These are phyloP conservation scores for Molorchus minor DNA, from an alignment of 2,888 invertebrate species.

Conservation along the genomic window DNA sequence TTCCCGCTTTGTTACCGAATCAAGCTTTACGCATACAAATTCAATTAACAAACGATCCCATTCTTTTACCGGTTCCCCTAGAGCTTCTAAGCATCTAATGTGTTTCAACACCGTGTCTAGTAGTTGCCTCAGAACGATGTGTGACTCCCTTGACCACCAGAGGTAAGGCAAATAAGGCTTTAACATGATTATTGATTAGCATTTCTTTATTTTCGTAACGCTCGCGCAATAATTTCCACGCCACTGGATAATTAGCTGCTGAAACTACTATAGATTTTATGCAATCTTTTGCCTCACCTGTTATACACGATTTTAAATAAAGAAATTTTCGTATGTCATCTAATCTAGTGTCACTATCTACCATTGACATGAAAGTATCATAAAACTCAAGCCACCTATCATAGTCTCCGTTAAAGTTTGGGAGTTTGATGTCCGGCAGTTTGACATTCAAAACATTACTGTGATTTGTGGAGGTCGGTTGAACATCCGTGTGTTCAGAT, in stretches of 20 bases:
- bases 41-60: conserved; percentile 38
- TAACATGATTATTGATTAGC: conserved; percentile 36
- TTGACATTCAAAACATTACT: not conserved
- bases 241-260: no score
- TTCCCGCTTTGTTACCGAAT: conserved; percentile 15
- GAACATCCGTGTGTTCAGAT: not conserved
- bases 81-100: conserved; percentile 30
- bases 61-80: conserved; percentile 29
- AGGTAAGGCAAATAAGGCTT: conserved; percentile 34
- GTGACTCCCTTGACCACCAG: conserved; percentile 31
- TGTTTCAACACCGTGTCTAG: conserved; percentile 28
- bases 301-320: conserved; percentile 2
- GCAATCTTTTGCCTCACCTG: not conserved
- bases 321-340: not conserved
- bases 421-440: conserved; percentile 2
- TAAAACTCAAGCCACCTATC: conserved; percentile 9
- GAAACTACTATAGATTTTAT: conserved; percentile 1
- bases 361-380: not conserved
- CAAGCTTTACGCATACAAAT: conserved; percentile 22
- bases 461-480: not conserved
- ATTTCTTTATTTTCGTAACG: conserved; percentile 35
- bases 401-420: not conserved
- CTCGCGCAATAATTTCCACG: conserved; percentile 33
- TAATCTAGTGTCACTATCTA: not conserved
- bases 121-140: conserved; percentile 27